Conservation (phyloP, 1,140 invertebrate species). For the Musca vetustissima region DNA sequence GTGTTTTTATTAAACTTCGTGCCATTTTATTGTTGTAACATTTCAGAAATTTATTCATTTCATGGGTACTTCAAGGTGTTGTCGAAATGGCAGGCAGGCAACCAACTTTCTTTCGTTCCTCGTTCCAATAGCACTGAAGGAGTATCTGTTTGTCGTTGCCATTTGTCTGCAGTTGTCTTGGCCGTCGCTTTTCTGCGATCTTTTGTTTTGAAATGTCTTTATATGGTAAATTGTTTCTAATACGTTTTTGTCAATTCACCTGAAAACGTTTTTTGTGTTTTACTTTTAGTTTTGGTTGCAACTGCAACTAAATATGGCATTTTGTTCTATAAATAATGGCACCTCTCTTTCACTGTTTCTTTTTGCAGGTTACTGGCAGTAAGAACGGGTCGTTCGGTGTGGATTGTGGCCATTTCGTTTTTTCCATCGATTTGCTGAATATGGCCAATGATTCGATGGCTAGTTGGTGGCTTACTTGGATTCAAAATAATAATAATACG, state of each 20-base stretch:
- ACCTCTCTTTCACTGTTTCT: neutral
- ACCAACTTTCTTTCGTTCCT: slow-evolving; percentile 4
- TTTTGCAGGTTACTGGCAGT: neutral
- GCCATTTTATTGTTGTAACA: slow-evolving; percentile 13
- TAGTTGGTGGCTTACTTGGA: no score
- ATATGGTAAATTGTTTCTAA: slow-evolving; percentile 22
- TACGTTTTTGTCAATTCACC: slow-evolving; percentile 6
- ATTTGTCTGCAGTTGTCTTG: neutral
- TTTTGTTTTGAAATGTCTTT: neutral
- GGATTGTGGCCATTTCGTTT: no score
- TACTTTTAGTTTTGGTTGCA: slow-evolving; percentile 6
- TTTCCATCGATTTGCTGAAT: no score
- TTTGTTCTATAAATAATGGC: slow-evolving; percentile 20
- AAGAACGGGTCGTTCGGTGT: no score
- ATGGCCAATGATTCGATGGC: no score
- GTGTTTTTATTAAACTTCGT: neutral
- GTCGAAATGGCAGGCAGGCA: neutral
- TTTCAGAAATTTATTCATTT: neutral
- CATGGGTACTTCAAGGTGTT: slow-evolving; percentile 8
- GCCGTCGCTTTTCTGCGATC: neutral
- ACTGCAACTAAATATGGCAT: slow-evolving; percentile 13
- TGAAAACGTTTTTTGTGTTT: neutral
- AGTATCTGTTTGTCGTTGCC: neutral
- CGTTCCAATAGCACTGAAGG: no score
- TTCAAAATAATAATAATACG: no score